Evolutionary conservation across 1,140 invertebrate species (phyloP).

Genomic region (Apis cerana): DNA sequence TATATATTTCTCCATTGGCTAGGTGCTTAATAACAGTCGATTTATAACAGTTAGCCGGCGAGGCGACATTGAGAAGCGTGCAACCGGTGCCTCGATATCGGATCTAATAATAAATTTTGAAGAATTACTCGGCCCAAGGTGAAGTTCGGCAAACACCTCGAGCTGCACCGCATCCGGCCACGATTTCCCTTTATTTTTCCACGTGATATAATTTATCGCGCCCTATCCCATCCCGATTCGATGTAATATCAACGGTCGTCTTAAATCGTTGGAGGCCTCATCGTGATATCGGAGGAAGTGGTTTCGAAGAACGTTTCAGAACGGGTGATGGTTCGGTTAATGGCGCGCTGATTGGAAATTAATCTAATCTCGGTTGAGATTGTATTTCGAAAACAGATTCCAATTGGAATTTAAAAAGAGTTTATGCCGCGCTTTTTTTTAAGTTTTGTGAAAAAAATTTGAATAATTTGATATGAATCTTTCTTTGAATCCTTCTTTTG

Average conservation of each 20-base stretch:
- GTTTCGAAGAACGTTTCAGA: neutral
- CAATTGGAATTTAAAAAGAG: neutral
- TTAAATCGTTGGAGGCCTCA: neutral
- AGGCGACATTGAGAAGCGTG: constrained; percentile 24
- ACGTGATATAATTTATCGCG: constrained; percentile 16
- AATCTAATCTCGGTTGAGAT: neutral
- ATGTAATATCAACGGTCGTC: constrained; percentile 13
- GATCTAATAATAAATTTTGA: constrained; percentile 39
- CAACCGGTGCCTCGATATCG: constrained; percentile 32
- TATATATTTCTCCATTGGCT: constrained; percentile 33
- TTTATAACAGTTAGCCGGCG: constrained; percentile 37
- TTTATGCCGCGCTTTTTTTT: too few relatives aligned
- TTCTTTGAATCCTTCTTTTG: too few relatives aligned
- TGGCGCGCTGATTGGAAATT: neutral
- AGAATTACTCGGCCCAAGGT: constrained; percentile 26
- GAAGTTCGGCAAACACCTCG: neutral
- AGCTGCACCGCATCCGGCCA: neutral
- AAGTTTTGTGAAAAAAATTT: too few relatives aligned
- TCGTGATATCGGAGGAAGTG: neutral
- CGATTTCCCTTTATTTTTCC: constrained; percentile 26
- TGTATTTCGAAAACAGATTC: neutral
- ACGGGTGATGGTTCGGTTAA: neutral
- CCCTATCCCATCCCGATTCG: neutral
- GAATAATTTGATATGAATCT: too few relatives aligned
- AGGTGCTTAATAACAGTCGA: constrained; percentile 44